Percentiles rank a stretch among this genome's conserved stretches.
Conservation (phyloP, 2,888 invertebrate species). For the Labia minor region DNA sequence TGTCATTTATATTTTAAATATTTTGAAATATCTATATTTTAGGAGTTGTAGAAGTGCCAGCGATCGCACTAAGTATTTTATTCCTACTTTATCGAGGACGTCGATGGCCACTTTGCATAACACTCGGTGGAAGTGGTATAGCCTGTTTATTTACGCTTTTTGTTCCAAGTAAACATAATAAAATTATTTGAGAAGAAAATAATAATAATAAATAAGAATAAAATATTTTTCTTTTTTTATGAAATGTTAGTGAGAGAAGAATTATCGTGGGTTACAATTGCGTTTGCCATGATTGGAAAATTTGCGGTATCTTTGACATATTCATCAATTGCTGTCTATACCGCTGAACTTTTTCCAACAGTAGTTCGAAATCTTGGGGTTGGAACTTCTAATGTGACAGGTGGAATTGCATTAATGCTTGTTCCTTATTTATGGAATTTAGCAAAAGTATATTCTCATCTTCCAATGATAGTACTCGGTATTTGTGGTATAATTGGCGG, state of each 20-base stretch:
- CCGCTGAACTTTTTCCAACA: slow-evolving; percentile 61
- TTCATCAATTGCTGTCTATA: slow-evolving; percentile 65
- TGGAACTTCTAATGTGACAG: slow-evolving; percentile 65
- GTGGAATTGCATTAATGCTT: slow-evolving; percentile 63
- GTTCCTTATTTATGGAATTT: slow-evolving; percentile 68
- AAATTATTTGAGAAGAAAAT: too few species aligned
- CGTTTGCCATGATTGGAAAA: slow-evolving; percentile 68
- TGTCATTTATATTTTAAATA: too few species aligned
- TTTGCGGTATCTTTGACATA: slow-evolving; percentile 69
- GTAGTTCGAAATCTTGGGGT: slow-evolving; percentile 58
- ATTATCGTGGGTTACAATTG: slow-evolving; percentile 45
- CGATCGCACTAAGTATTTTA: slow-evolving; percentile 62
- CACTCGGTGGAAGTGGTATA: slow-evolving; percentile 55
- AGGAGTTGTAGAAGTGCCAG: slow-evolving; percentile 67
- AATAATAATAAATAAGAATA: background rate
- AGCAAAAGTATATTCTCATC: slow-evolving; percentile 39
- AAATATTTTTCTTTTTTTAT: background rate
- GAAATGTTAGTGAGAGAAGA: slow-evolving; percentile 1
- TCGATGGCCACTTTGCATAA: slow-evolving; percentile 57
- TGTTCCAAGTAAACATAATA: slow-evolving; percentile 26
- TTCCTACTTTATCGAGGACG: slow-evolving; percentile 64
- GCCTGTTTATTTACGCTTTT: slow-evolving; percentile 50
- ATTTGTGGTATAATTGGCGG: slow-evolving; percentile 59
- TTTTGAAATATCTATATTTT: too few species aligned
- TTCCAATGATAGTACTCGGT: slow-evolving; percentile 62